Base-by-base conservation (phyloP, 2,797 vertebrate genomes). In the Hydrocynus forskahlii region DNA sequence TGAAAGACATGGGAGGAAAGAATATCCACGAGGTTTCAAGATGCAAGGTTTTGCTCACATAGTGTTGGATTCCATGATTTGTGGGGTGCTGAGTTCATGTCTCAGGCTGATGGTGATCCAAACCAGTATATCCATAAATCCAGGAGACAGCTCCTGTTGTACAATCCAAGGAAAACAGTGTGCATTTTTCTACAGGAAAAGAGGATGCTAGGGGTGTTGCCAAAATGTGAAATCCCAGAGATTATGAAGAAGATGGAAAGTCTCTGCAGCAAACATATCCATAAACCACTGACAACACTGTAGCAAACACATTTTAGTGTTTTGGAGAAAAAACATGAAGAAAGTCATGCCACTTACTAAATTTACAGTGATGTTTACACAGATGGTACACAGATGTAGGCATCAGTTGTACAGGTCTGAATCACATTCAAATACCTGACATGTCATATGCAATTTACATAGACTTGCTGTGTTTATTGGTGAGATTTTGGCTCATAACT, bases 301-400 rank as follows among this genome's bases (percentile, higher is more conserved):
- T 89, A 90, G 90, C 91, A 86, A 90, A 89, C 89, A 92, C 88
- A 91, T 80, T 89, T 90, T 86, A 91, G 90, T 90, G 89, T 83
- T 90, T 86, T 89, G 87, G 60, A 68, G 62, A 54, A 12, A 55
- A 73, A 60, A 35, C 77, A 75, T 81, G 29, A 67, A 84, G 64
- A 85, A 79, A 90, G 85, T 91, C 92, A 93, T 93, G 91, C 91
- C 88, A 77, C 85, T 89, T 89, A 86, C 88, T 88, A 90, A 59
- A 90, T 93, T 92, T 92, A 85, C 78, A 83, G 60, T 68, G 80
- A 82, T 52, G 71, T 81, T 84, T 84, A 76, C 78, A 79, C 76
- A 84, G 71, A 66, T 67, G 71, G 78, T 76, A 69, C 81, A 84
- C 25, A 78, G 63, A 76, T 14, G 25, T 67, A 84, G 25, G 73